phyloP scores from a whole-genome alignment of 2,888 invertebrate genomes.

The Selenia dentaria region DNA sequence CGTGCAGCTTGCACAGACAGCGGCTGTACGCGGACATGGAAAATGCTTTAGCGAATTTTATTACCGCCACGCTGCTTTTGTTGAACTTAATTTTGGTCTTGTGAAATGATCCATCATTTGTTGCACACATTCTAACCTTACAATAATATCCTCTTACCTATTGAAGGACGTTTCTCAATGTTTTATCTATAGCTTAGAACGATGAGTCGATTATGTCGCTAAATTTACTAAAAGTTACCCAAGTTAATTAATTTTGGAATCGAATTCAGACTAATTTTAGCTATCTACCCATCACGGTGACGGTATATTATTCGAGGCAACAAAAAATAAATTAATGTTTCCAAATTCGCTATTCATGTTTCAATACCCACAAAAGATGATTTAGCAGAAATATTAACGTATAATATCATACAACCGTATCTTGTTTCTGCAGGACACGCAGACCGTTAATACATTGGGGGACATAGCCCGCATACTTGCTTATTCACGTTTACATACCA shows the following conservation, averaged over 20 bases:
- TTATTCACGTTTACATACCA: slow-evolving; percentile 68
- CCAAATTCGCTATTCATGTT: slow-evolving; percentile 13
- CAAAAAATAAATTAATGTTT: slow-evolving; percentile 3
- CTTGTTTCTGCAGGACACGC: slow-evolving; percentile 45
- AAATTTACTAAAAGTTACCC: no score
- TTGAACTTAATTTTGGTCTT: slow-evolving; percentile 39
- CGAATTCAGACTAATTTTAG: no score
- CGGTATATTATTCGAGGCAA: no score
- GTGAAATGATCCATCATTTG: neutral
- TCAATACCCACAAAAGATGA: slow-evolving; percentile 17
- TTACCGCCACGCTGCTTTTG: slow-evolving; percentile 61
- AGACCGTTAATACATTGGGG: slow-evolving; percentile 68
- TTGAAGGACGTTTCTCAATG: no score
- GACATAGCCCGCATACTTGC: slow-evolving; percentile 60
- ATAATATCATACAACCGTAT: slow-evolving; percentile 49
- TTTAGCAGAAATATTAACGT: slow-evolving; percentile 41
- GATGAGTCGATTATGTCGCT: no score
- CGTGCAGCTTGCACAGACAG: slow-evolving; percentile 20
- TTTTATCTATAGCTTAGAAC: no score
- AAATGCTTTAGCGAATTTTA: slow-evolving; percentile 76
- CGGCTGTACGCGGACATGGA: slow-evolving; percentile 60
- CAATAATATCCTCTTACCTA: no score
- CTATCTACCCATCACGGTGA: no score
- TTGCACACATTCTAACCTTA: no score
- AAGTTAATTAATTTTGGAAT: no score